These are phyloP conservation scores for Poicephalus meyeri DNA, from an alignment of 2,113 vertebrate genomes.

Conservation along the genomic window DNA sequence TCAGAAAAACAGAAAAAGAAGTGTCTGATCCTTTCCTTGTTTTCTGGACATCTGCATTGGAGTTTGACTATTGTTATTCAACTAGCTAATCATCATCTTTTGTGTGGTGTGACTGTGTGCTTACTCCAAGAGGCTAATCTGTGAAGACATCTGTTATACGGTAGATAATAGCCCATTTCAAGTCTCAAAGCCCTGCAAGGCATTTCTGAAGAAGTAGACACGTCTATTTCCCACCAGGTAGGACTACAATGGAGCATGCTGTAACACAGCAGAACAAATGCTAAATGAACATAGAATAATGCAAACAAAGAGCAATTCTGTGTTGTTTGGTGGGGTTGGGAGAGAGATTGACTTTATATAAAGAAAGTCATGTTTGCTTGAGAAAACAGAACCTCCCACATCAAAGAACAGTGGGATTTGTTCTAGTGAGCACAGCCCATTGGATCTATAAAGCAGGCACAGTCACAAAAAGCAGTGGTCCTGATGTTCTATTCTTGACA, in stretches of 20 bases:
- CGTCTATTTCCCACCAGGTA: constrained; percentile 62
- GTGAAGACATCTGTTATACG: constrained; percentile 73
- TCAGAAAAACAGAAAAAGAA: constrained; percentile 50
- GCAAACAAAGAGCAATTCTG: not conserved
- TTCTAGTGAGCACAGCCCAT: not conserved
- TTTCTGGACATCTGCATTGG: constrained; percentile 65
- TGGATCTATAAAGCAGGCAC: not conserved
- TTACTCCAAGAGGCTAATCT: constrained; percentile 59
- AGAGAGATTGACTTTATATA: not conserved
- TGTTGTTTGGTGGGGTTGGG: not conserved
- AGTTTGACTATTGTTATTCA: constrained; percentile 68
- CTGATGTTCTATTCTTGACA: not conserved
- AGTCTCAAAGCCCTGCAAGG: constrained; percentile 29
- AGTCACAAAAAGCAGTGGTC: not conserved
- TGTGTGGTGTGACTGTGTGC: constrained; percentile 64
- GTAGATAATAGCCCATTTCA: constrained; percentile 63
- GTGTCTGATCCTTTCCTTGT: constrained; percentile 49
- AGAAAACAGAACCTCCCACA: not conserved
- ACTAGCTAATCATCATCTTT: constrained; percentile 77
- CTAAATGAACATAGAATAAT: not conserved
- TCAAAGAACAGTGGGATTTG: not conserved
- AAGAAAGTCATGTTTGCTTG: not conserved
- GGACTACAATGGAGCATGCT: not conserved
- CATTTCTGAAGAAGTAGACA: constrained; percentile 45
- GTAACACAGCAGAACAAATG: not conserved